These are phyloP conservation scores for Phyllopteryx taeniolatus DNA, from an alignment of 2,113 vertebrate genomes.

Conservation along the genomic window DNA sequence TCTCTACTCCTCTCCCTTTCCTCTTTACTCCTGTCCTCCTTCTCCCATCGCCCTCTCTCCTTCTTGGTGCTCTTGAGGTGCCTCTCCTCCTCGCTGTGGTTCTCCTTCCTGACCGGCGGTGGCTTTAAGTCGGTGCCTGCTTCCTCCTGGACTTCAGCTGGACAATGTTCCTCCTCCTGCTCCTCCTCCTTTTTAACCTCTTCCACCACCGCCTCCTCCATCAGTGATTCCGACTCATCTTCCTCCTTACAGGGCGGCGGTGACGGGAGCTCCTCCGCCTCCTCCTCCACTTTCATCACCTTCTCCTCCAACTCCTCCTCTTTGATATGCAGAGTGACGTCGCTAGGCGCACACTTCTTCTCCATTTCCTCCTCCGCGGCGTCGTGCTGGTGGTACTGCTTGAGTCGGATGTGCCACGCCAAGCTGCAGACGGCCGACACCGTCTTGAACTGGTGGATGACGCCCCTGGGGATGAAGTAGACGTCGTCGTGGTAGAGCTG, in stretches of 20 bases:
- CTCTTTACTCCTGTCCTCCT: slow-evolving; percentile 29
- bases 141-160: slow-evolving; percentile 27
- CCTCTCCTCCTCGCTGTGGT: slow-evolving; percentile 47
- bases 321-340: slow-evolving; percentile 2
- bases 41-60: slow-evolving; percentile 52
- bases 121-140: slow-evolving; percentile 27
- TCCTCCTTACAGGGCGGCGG: slow-evolving; percentile 46
- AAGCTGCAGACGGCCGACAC: slow-evolving; percentile 96
- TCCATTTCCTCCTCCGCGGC: slow-evolving; percentile 32
- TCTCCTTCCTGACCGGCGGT: slow-evolving; percentile 51
- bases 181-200: slow-evolving; percentile 7
- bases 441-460: slow-evolving; percentile 98
- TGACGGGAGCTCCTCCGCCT: slow-evolving; percentile 1
- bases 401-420: slow-evolving; percentile 95
- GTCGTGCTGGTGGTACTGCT: slow-evolving; percentile 81
- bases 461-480: slow-evolving; percentile 98
- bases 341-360: background rate
- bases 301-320: slow-evolving; percentile 19
- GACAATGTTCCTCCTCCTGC: background rate
- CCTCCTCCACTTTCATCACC: slow-evolving; percentile 28
- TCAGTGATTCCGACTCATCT: slow-evolving; percentile 17
- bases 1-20: slow-evolving; percentile 48
- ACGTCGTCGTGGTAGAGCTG: slow-evolving; percentile 97
- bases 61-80: slow-evolving; percentile 55
- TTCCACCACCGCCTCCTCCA: slow-evolving; percentile 16